Percentiles rank a stretch among this genome's conserved stretches.
Conservation (phyloP, 2,113 vertebrate species). For the Peromyscus maniculatus region DNA sequence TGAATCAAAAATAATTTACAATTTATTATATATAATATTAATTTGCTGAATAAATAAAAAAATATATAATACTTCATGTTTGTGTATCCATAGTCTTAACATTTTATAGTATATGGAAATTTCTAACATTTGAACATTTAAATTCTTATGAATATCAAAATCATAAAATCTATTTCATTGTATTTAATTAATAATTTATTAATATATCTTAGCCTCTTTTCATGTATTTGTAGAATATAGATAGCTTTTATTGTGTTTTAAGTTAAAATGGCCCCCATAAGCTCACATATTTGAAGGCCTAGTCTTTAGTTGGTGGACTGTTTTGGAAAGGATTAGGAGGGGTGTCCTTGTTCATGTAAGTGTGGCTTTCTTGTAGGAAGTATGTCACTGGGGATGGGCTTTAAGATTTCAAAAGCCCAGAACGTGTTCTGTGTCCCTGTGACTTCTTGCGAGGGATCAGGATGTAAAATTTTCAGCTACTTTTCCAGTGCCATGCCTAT, state of each 20-base stretch:
- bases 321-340: not conserved
- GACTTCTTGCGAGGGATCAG: not conserved
- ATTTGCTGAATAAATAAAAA: not conserved
- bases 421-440: too few relatives aligned
- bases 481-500: not conserved
- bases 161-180: not conserved
- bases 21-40: not conserved
- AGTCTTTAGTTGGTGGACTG: not conserved
- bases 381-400: not conserved
- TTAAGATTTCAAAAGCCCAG: not conserved
- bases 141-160: not conserved
- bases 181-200: conserved; percentile 20
- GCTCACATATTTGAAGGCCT: not conserved
- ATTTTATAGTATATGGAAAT: not conserved
- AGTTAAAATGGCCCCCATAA: not conserved
- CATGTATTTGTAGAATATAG: not conserved
- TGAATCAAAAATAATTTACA: not conserved
- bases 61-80: not conserved
- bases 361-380: not conserved
- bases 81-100: not conserved
- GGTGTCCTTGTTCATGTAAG: too few relatives aligned
- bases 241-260: too few relatives aligned
- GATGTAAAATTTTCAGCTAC: not conserved
- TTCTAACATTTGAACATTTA: not conserved
- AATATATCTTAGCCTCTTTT: not conserved